Base-by-base conservation (phyloP, 1,140 invertebrate genomes). In the Zaprionus lachaisei region DNA sequence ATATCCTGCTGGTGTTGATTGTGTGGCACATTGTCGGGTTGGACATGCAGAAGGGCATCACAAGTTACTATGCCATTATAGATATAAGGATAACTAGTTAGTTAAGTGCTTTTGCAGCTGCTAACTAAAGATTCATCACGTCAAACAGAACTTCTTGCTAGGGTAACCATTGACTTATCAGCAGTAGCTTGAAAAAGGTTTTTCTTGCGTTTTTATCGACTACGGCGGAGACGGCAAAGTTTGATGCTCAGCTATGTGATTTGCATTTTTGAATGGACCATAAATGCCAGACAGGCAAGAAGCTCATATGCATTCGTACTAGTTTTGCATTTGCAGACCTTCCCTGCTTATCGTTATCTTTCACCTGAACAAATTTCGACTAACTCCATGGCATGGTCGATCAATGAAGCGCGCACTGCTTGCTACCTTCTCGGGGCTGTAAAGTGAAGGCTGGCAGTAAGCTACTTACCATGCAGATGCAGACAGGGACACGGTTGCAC, bases 231-330 rank as follows among this genome's bases (percentile, higher is more conserved):
- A 56, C 68, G 62, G 77, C 64, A 83, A 79, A 78, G 26, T 80
- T 87, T 75, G 49, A 58, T 72, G 47, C 66, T 55, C 12, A 55
- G 56, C 17, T 15, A 47, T 69, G 55, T 54, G 49, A 79, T 77
- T 87, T 86, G 77, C 80, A 87, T 80, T 80, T 83, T 87, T 76
- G 80, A 87, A 87, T 80, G 83, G 73, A 83, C 84, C 66, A 79
- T 83, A 83, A 80, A 79, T 75, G 68, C 37, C 60, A 41, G 61
- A 58, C 56, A 60, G 31, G 57, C 20, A 49, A 31, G 68, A 85
- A 67, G 54, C 64, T 60, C 80, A 64, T 77, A 72, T 86, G 79
- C 74, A 86, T 81, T 75, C 41, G 9, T 28, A 41, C 5, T 22
- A 22, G n/a, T 9, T n/a, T 41, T 26, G 54, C 54, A 28, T 56